phyloP scores from a whole-genome alignment of 2,888 invertebrate genomes.

The Cybosia mesomella region DNA sequence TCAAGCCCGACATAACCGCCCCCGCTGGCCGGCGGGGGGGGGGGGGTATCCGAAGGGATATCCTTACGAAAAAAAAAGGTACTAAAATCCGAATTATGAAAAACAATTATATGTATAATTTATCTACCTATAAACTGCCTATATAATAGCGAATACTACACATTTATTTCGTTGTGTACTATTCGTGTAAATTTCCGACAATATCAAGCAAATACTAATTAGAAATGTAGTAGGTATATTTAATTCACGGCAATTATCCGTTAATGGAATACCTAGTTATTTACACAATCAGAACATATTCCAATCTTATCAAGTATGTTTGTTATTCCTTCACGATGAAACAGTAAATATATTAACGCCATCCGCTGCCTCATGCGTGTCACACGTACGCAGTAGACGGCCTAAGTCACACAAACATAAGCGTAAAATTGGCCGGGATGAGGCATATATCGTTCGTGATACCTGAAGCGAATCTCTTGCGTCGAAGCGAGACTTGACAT shows the following conservation, averaged over 20 bases:
- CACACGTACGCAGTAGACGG: too few relatives aligned
- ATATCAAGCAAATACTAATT: background rate
- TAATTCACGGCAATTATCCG: background rate
- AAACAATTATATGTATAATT: too few relatives aligned
- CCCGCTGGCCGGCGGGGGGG: too few relatives aligned
- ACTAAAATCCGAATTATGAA: too few relatives aligned
- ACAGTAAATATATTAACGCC: background rate
- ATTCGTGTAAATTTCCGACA: background rate
- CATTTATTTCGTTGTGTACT: background rate
- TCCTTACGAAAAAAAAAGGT: too few relatives aligned
- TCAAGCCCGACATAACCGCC: too few relatives aligned
- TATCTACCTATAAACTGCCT: background rate
- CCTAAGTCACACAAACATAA: background rate
- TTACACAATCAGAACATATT: background rate
- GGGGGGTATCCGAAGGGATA: too few relatives aligned
- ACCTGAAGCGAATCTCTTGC: too few relatives aligned
- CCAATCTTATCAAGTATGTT: background rate
- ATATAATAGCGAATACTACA: too few relatives aligned
- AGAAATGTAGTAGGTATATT: background rate
- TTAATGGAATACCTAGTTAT: background rate
- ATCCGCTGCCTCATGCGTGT: too few relatives aligned
- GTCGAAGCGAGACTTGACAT: too few relatives aligned
- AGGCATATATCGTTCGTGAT: too few relatives aligned
- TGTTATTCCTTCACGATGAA: conserved; percentile 1
- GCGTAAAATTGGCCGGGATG: background rate